Base-by-base conservation (phyloP, 1,140 invertebrate genomes). In the Diachasma alloeum region DNA sequence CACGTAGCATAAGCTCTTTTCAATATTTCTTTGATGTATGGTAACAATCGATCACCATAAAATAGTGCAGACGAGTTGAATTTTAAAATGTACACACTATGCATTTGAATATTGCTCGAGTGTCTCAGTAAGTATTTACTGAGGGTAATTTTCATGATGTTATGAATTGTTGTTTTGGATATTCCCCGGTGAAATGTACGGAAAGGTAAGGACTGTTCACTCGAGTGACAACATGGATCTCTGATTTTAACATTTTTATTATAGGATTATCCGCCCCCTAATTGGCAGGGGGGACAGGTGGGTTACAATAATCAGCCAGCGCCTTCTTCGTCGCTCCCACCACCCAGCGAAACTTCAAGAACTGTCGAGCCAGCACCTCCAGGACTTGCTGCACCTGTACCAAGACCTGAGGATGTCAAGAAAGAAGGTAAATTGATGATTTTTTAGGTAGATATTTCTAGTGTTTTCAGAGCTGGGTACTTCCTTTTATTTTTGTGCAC, bases 231-330 rank as follows among this genome's bases (percentile, higher is more conserved):
- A 31, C 19, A 31, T 31, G 6, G 70, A 4, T 24, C 69, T 37
- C 70, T 69, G 15, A 66, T 59, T 71, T 74, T 10, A 68, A 31
- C 5, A 73, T 69, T 63, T 68, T 44, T 69, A 85, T 85, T 76
- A 59, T 86, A 90, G 88, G 86, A 89, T 78, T 90, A 90, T 80
- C 82, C 88, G 66, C 87, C 87, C 22, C 83, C 85, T 0, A 84
- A 88, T 72, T 90, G 88, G 88, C 87, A 85, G 77, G 84, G 82
- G 66, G 86, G 79, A 78, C 87, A 87, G 80, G 85, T 89, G 67
- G 75, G 82, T 37, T 89, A 89, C 81, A 86, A 82, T 77, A 89
- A 79, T 77, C 88, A 88, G 69, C 87, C 87, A 77, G 78, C 86
- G 9, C 86, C 85, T 17, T 83, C 86, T 31, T 48, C 83, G 1